These are phyloP conservation scores for Nixonia krombeini DNA, from an alignment of 1,140 invertebrate genomes.

Conservation along the genomic window DNA sequence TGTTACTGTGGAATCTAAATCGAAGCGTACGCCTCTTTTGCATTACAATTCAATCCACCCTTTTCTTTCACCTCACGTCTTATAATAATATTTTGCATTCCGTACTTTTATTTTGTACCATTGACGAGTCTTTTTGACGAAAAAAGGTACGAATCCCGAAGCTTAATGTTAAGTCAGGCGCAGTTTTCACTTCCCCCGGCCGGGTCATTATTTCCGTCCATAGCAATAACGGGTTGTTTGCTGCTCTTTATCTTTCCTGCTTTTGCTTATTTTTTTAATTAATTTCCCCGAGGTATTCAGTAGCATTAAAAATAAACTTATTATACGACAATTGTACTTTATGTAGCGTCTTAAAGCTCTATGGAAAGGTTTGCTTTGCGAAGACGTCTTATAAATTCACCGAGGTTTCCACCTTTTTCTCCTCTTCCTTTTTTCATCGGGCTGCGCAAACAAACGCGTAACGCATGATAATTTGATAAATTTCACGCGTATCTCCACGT, in stretches of 20 bases:
- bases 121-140: slow-evolving; percentile 31
- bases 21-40: background rate
- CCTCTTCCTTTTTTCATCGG: too few species aligned
- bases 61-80: slow-evolving; percentile 5
- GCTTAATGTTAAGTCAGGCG: slow-evolving; percentile 25
- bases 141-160: slow-evolving; percentile 26
- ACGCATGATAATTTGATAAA: too few species aligned
- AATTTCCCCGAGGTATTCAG: slow-evolving; percentile 24
- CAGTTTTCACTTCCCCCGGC: slow-evolving; percentile 5
- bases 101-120: slow-evolving; percentile 27
- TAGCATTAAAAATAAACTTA: slow-evolving; percentile 41
- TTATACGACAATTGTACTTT: slow-evolving; percentile 14
- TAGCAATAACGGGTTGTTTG: slow-evolving; percentile 38
- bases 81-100: slow-evolving; percentile 23
- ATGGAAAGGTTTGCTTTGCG: too few species aligned
- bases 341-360: slow-evolving; percentile 21
- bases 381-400: too few species aligned
- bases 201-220: slow-evolving; percentile 32
- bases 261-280: slow-evolving; percentile 39
- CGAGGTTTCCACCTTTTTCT: background rate
- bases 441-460: too few species aligned
- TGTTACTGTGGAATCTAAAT: slow-evolving; percentile 16
- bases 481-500: too few species aligned
- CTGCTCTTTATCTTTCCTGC: slow-evolving; percentile 16
- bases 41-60: slow-evolving; percentile 26